Base-by-base conservation (phyloP, 2,888 invertebrate species). In the Chloroclystis v-ata region DNA sequence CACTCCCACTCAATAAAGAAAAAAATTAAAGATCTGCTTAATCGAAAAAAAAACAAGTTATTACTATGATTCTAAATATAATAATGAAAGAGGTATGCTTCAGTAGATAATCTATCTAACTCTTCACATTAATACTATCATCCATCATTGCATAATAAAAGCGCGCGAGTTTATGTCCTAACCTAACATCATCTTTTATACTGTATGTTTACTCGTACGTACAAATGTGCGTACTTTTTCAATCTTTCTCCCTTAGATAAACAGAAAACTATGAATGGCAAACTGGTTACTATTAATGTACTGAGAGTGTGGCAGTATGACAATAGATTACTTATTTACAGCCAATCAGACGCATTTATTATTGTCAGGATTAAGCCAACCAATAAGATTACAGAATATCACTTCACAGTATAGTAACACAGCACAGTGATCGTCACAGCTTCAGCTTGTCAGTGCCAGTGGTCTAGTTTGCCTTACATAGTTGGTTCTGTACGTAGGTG, bases 401-500 rank as follows among this genome's bases (percentile, higher is more conserved):
- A n/a, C n/a, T n/a, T n/a, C n/a, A n/a, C n/a, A n/a, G n/a, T n/a
- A n/a, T 20, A 20, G 20, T 20, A 20, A 20, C 20, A 20, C 20
- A 20, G 13, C n/a, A 33, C 16, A 5, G 32, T 33, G 32, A 33
- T 14, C 16, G 32, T 33, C 14, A 37, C 43, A 26, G 37, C 37
- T 38, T 14, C 10, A 13, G 5, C 16, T n/a, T 16, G 10, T 10
- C 8, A 20, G 16, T 16, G 10, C 8, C 8, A 20, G 35, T 35
- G 16, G 10, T 35, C 10, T 35, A 8, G 8, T 35, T 16, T 35
- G 20, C 35, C 40, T 43, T 12, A 48, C 47, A 50, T 43, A 54
- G 49, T 13, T 44, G 29, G 45, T 56, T 59, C 53, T 57, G 44
- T 54, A 48, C 53, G 47, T 59, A 59, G 59, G 59, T 59, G 59